phyloP scores from a whole-genome alignment of 2,888 invertebrate genomes.

The Amiota mariae region DNA sequence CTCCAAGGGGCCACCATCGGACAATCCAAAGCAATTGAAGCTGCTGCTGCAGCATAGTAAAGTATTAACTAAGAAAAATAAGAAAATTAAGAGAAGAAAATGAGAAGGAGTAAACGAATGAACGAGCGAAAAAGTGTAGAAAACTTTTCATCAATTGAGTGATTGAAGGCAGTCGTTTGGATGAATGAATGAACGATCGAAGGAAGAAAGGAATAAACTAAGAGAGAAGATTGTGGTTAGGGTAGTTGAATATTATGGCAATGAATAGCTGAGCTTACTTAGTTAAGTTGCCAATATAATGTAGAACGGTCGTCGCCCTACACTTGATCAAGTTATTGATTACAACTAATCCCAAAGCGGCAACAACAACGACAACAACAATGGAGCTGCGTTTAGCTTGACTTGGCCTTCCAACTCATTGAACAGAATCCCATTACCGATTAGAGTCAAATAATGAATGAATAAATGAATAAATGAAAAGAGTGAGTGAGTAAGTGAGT shows the following conservation, averaged over 20 bases:
- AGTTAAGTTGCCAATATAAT: not conserved
- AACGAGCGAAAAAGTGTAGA: not conserved
- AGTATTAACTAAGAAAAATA: not conserved
- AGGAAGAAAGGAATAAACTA: too few relatives aligned
- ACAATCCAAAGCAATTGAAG: not conserved
- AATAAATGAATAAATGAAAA: constrained; percentile 34
- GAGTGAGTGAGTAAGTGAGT: not conserved
- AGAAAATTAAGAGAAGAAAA: not conserved
- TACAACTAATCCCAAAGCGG: constrained; percentile 59
- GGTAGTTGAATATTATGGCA: too few relatives aligned
- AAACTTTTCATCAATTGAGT: not conserved
- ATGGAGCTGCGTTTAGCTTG: constrained; percentile 51
- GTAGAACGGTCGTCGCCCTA: not conserved
- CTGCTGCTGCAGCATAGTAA: not conserved
- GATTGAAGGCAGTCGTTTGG: not conserved
- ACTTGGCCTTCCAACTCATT: constrained; percentile 64
- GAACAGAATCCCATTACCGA: constrained; percentile 49
- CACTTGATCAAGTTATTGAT: constrained; percentile 61
- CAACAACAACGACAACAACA: too few relatives aligned
- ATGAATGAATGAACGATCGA: too few relatives aligned
- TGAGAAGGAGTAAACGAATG: not conserved
- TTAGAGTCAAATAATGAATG: constrained; percentile 38
- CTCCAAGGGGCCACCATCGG: not conserved
- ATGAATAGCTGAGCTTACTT: too few relatives aligned
- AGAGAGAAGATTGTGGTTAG: too few relatives aligned